Evolutionary conservation across 2,797 vertebrate species (phyloP).

Genomic region (Anguilla anguilla): DNA sequence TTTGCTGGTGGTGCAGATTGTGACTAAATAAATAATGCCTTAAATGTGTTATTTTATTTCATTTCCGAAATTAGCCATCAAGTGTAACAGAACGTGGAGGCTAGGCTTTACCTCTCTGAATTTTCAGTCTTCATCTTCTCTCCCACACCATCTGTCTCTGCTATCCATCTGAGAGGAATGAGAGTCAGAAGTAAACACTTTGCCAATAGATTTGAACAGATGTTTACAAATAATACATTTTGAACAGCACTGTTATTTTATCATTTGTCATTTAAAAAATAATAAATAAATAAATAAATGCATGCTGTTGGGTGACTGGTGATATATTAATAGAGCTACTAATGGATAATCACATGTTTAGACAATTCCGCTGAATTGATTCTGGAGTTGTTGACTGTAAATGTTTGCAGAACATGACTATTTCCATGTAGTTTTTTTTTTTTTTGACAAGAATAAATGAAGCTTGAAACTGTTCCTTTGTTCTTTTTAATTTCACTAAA

Average conservation of each 20-base stretch:
- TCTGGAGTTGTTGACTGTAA: background rate
- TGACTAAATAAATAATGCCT: background rate
- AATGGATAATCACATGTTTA: background rate
- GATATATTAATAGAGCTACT: background rate
- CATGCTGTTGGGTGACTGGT: background rate
- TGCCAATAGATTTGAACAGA: background rate
- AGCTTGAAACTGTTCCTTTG: conserved; percentile 17
- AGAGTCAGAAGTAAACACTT: background rate
- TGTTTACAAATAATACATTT: conserved; percentile 4
- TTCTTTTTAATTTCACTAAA: conserved; percentile 27
- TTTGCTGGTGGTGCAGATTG: background rate
- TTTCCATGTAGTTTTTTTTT: background rate
- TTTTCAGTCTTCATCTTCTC: conserved; percentile 45
- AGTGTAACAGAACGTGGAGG: conserved; percentile 29
- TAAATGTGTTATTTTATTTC: background rate
- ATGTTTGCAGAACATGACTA: background rate
- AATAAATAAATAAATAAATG: background rate
- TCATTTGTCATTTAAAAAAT: background rate
- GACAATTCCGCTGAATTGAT: background rate
- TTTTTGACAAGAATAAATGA: background rate
- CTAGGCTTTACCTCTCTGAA: conserved; percentile 45
- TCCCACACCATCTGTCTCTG: conserved; percentile 1
- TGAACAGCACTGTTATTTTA: background rate
- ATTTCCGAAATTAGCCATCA: conserved; percentile 9
- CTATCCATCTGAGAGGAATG: conserved; percentile 17